Conservation (phyloP, 2,797 vertebrate genomes). For the Clarias platycephalus region DNA sequence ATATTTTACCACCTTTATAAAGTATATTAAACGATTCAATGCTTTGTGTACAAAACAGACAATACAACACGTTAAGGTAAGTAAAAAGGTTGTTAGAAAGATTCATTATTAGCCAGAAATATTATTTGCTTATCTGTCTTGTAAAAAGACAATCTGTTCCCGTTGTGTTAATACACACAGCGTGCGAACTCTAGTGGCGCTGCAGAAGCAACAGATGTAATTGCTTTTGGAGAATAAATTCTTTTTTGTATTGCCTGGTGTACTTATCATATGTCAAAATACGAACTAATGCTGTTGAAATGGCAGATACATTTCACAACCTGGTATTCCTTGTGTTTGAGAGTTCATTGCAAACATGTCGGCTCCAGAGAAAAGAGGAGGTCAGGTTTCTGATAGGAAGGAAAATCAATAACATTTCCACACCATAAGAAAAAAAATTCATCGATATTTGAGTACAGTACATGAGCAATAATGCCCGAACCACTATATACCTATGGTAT, state of each 20-base stretch:
- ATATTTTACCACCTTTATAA: neutral
- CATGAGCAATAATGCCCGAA: neutral
- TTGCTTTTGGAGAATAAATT: neutral
- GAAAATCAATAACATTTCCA: conserved; percentile 28
- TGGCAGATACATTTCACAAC: neutral
- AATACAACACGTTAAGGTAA: neutral
- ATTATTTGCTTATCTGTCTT: neutral
- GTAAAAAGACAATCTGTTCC: neutral
- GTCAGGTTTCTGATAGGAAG: conserved; percentile 27
- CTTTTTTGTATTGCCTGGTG: neutral
- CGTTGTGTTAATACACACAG: neutral
- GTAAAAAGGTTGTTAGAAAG: neutral
- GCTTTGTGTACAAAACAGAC: neutral
- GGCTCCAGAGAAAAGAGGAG: conserved; percentile 25
- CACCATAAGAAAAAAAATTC: conserved; percentile 17
- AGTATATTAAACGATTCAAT: neutral
- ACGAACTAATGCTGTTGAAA: neutral
- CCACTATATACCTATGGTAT: neutral
- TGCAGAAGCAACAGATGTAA: neutral
- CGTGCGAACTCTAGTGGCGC: neutral
- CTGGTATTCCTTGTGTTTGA: conserved; percentile 35
- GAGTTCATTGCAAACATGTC: conserved; percentile 32
- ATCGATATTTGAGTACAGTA: neutral
- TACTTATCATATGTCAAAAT: neutral
- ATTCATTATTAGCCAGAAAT: neutral